Evolutionary conservation across 2,888 invertebrate genomes (phyloP), one percentile per base, ranked within the genome.

Genomic region (Nymphalis urticae): DNA sequence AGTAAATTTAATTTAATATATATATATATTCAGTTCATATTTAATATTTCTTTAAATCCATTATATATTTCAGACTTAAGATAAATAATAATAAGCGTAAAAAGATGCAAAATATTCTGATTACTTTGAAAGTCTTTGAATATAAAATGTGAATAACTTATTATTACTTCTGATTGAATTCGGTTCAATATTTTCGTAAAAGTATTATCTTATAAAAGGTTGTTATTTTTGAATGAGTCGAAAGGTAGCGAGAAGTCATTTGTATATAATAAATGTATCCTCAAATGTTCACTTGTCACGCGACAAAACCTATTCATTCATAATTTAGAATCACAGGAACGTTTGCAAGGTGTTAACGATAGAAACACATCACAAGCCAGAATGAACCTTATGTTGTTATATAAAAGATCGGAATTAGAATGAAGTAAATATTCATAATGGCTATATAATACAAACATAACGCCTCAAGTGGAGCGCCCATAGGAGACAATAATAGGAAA

Each of bases 291-390:
- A 69, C 88, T 89, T 91, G 89, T 86, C 87, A 88, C 85, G 82
- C 78, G 83, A 86, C 86, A 85, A 87, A 85, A 83, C 80, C 83
- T 83, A 86, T 89, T 89, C 88, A 88, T 88, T 90, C 82, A 87
- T 82, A 84, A 86, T 88, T 88, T 84, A 84, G 82, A 82, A 79
- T 74, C 56, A 66, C 71, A 36, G 68, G 16, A 36, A 51, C 51
- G 59, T 64, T 59, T 36, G 19, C 24, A 64, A 60, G 59, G 48
- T 68, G 36, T 32, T 27, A 64, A 61, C 56, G n/a, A 50, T 42
- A 54, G 16, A 3, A 24, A 51, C 27, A 17, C 10, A 4, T 48
- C 19, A 8, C 48, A 24, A 6, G 19, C 3, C n/a, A 66, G 21
- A 42, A 27, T 54, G 54, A n/a, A 17, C 63, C 53, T 27, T 66